Evolutionary conservation across 2,797 vertebrate genomes (phyloP).

Genomic region (Sorex maritimensis): DNA sequence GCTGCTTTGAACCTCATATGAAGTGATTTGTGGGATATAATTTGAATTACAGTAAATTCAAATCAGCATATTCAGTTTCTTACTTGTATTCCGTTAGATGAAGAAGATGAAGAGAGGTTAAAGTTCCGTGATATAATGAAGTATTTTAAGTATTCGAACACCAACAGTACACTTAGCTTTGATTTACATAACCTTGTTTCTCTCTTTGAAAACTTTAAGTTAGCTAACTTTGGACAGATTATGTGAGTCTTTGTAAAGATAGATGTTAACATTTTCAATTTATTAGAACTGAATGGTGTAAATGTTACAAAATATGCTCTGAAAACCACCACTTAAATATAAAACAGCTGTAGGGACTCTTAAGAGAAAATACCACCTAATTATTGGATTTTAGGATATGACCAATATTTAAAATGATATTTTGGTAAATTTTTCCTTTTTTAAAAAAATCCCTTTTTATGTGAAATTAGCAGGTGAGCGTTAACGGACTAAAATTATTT

Average conservation of each 20-base stretch:
- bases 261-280: slow-evolving; percentile 72
- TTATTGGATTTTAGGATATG: slow-evolving; percentile 65
- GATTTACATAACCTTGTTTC: slow-evolving; percentile 64
- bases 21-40: slow-evolving; percentile 58
- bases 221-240: slow-evolving; percentile 61
- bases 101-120: slow-evolving; percentile 39
- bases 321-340: slow-evolving; percentile 56
- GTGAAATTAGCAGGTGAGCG: slow-evolving; percentile 65
- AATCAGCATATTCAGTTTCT: slow-evolving; percentile 64
- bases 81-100: slow-evolving; percentile 68
- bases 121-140: slow-evolving; percentile 52
- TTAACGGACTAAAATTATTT: slow-evolving; percentile 36
- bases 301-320: slow-evolving; percentile 46
- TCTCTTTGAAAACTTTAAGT: slow-evolving; percentile 53
- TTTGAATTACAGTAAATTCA: slow-evolving; percentile 72
- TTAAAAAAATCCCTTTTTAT: not conserved
- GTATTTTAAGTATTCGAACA: slow-evolving; percentile 60
- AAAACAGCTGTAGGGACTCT: slow-evolving; percentile 58
- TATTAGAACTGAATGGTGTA: slow-evolving; percentile 61
- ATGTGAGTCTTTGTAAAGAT: slow-evolving; percentile 41
- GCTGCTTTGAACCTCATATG: slow-evolving; percentile 70
- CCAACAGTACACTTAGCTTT: slow-evolving; percentile 38
- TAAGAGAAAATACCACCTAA: slow-evolving; percentile 58
- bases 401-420: slow-evolving; percentile 64
- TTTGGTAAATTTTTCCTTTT: not conserved